A percentile compares a stretch with the other conserved stretches of the same genome.
Evolutionary conservation across 1,140 invertebrate species (phyloP).

Genomic region (Drosophila leontia): DNA sequence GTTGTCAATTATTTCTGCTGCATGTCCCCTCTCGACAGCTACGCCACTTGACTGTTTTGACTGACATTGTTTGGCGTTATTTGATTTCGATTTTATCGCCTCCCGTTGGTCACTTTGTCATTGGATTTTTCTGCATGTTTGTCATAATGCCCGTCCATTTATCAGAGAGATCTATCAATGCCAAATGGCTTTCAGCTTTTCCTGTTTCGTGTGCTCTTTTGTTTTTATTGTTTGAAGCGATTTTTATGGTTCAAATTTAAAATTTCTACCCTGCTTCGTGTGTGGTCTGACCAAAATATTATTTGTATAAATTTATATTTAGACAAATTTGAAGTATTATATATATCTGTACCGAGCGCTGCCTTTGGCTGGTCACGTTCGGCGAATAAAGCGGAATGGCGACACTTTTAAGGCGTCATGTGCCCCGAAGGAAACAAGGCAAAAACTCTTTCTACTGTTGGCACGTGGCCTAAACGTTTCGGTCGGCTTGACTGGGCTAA

Average conservation of each 20-base stretch:
- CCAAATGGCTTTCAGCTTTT: conserved; percentile 32
- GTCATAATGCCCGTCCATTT: conserved; percentile 63
- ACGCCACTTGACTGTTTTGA: conserved; percentile 44
- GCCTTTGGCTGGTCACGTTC: conserved; percentile 54
- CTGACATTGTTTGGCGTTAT: conserved; percentile 68
- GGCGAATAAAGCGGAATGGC: conserved; percentile 60
- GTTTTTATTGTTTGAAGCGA: conserved; percentile 1
- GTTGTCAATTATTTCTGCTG: conserved; percentile 56
- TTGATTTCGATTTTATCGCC: conserved; percentile 72
- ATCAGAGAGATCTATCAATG: conserved; percentile 73
- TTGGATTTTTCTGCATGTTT: conserved; percentile 59
- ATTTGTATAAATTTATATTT: conserved; percentile 32
- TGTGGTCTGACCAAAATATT: conserved; percentile 22
- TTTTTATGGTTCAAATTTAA: conserved; percentile 22
- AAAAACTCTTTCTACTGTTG: conserved; percentile 39
- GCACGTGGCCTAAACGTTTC: conserved; percentile 36
- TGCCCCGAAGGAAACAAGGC: not conserved
- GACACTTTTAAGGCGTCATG: conserved; percentile 69
- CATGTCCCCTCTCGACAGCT: not conserved
- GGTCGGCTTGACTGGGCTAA: conserved; percentile 23
- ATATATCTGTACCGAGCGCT: conserved; percentile 32
- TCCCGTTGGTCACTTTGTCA: conserved; percentile 56
- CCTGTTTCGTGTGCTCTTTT: not conserved
- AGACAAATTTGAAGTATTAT: conserved; percentile 15
- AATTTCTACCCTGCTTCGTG: conserved; percentile 23